Evolutionary conservation across 2,888 invertebrate genomes (phyloP), one percentile per base, ranked within the genome.

Genomic region (Himalopsyche japonica): DNA sequence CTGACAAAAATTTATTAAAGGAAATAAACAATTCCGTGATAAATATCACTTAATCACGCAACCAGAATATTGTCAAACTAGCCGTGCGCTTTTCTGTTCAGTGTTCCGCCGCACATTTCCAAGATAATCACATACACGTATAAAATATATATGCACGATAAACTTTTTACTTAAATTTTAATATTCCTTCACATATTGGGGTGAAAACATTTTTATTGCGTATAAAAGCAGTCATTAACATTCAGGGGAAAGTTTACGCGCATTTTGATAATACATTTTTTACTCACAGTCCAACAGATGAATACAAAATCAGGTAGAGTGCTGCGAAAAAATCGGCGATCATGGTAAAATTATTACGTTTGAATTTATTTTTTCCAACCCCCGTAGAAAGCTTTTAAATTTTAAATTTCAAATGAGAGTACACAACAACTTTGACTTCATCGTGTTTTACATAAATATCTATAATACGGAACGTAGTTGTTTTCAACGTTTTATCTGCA

Each of bases 111-210:
- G 70, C 5, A 30, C 12, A 70, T 30, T 70, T 70, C 30, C 30
- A 15, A 70, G 70, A 70, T 70, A 70, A 70, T 70, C 70, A 30
- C 27, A 70, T 12, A 70, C 20, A 30, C 43, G 15, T 70, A 30
- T 30, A 27, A 12, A 27, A 27, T 70, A 27, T 77, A 77, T 34
- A 34, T n/a, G n/a, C 34, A 8, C 77, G 77, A 77, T 77, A 77
- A 77, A 77, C 77, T 77, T 77, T 77, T 77, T 43, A 77, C 77
- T 77, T 77, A 77, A 77, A 77, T 37, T 43, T 43, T 43, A 77
- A 77, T 77, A 77, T 24, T 20, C 34, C 24, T 77, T 43, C 77
- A 43, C 77, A 77, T 43, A 77, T 77, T 34, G 77, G 20, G 37
- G 37, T 34, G 77, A 77, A 77, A 77, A 77, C 77, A 43, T 77